Evolutionary conservation across 2,797 vertebrate species (phyloP), one percentile per base, ranked within the genome.

Genomic region (Melanogrammus aeglefinus): DNA sequence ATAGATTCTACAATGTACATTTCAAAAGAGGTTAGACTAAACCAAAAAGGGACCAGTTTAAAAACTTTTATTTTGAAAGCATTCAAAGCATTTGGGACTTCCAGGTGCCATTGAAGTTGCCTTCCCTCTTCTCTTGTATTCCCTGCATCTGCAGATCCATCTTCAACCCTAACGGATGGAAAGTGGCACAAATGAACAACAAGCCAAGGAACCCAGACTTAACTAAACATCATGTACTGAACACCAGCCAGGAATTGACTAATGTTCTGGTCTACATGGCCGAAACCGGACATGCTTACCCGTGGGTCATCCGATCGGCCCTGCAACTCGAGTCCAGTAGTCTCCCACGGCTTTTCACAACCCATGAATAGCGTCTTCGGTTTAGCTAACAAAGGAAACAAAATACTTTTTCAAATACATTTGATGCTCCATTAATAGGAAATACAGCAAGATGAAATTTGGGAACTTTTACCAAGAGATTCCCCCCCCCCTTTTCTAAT

Each of bases 51-150:
- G 1, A 72, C 14, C 16, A 24, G 10, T 83, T 81, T 24, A 18
- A 74, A 73, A 12, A 9, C n/a, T 90, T 91, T 88, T 69, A 69
- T 87, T 92, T 76, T 27, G 4, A 76, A 80, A 63, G 63, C 63
- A 69, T 27, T 69, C 63, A 27, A 69, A 69, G 9, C 63, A 27
- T 27, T 69, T 69, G n/a, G 63, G 63, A 27, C 63, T 69, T 69
- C 66, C 75, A 77, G 75, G 36, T 47, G 63, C 63, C 24, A 69
- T 69, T 69, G 63, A 69, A 69, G 63, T 69, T 10, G n/a, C 24
- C 63, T 69, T 69, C 63, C n/a, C 4, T 69, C 63, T 69, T 69
- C 63, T 24, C 24, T 6, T 27, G 63, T 2, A 27, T 27, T 74
- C 44, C 79, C 81, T 86, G 81, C 84, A 75, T 69, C 75, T 39